These are phyloP conservation scores for Cerceris rybyensis DNA, from an alignment of 2,888 invertebrate genomes.

Conservation along the genomic window DNA sequence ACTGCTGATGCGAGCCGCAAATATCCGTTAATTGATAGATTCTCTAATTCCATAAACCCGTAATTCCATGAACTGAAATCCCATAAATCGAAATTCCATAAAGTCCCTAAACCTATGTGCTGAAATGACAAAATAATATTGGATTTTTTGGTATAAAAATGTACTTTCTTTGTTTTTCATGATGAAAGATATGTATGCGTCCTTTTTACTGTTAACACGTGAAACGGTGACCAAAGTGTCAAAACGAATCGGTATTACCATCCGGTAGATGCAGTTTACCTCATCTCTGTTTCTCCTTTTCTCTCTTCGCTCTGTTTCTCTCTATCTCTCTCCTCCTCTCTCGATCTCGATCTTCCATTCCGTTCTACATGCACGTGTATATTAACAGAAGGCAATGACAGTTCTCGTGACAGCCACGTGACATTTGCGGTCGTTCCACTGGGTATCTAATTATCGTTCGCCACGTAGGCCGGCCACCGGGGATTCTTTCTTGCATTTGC, in stretches of 20 bases:
- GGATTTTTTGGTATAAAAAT: too few relatives aligned
- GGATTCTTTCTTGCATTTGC: constrained; percentile 39
- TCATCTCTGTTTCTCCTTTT: constrained; percentile 10
- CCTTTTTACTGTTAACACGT: constrained; percentile 37
- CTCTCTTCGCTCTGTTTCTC: constrained; percentile 17
- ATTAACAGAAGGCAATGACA: constrained; percentile 77
- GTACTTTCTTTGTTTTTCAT: too few relatives aligned
- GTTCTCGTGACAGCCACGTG: constrained; percentile 79
- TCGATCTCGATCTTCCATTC: constrained; percentile 31
- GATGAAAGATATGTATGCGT: constrained; percentile 11
- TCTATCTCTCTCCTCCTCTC: constrained; percentile 12
- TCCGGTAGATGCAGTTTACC: constrained; percentile 35
- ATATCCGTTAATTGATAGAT: constrained; percentile 34
- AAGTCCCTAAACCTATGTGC: constrained; percentile 8
- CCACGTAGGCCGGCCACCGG: constrained; percentile 31
- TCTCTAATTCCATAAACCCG: constrained; percentile 36
- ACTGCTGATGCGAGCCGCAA: background rate
- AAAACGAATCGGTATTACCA: constrained; percentile 52
- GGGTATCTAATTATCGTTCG: constrained; percentile 80
- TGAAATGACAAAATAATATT: constrained; percentile 33
- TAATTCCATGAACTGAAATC: constrained; percentile 24
- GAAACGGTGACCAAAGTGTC: constrained; percentile 60
- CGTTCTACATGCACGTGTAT: constrained; percentile 36
- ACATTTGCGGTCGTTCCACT: constrained; percentile 78
- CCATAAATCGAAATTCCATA: constrained; percentile 23